Base-by-base conservation (phyloP, 2,888 invertebrate species). In the Amblyjoppa proteus region DNA sequence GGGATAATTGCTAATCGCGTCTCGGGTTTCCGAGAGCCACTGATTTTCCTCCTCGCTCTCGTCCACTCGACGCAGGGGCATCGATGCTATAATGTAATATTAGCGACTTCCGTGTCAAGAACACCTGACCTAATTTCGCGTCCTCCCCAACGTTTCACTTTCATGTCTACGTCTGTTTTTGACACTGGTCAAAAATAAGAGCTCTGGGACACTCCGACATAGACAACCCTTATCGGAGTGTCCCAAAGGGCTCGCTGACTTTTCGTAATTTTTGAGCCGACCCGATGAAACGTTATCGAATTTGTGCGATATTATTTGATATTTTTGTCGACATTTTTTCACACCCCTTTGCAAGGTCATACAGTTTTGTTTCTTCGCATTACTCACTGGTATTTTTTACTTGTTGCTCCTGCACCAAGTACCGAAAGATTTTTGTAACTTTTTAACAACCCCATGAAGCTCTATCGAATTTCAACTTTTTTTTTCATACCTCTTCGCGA, bases 31-130 rank as follows among this genome's bases (percentile, higher is more conserved):
- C 31, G 28, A 5, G 31, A 64, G 58, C 64, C 6, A 34, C 34
- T 31, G 64, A 34, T 34, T 34, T 31, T 64, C 7, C 64, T 7
- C 31, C 64, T 16, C 31, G 64, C 6, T 31, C 34, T 64, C 31
- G 34, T 13, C 61, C 64, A 64, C 64, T 64, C 64, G 64, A 31
- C 34, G 34, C 64, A 31, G 58, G 58, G 58, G 28, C 28, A 64
- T 16, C 16, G 64, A 64, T 16, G 64, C 64, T 34, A 34, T 31
- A 64, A n/a, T 16, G 64, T 64, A 28, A 58, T 31, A 20, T 20
- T 20, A 16, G 64, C 34, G 34, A 64, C 31, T 64, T 31, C n/a
- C 34, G 64, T 31, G 64, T 64, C n/a, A n/a, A 64, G n/a, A 5
- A 31, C 31, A 34, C 64, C 31, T 64, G 64, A 64, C 64, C 64